phyloP scores from a whole-genome alignment of 2,113 vertebrate species.

The Heterotis niloticus region DNA sequence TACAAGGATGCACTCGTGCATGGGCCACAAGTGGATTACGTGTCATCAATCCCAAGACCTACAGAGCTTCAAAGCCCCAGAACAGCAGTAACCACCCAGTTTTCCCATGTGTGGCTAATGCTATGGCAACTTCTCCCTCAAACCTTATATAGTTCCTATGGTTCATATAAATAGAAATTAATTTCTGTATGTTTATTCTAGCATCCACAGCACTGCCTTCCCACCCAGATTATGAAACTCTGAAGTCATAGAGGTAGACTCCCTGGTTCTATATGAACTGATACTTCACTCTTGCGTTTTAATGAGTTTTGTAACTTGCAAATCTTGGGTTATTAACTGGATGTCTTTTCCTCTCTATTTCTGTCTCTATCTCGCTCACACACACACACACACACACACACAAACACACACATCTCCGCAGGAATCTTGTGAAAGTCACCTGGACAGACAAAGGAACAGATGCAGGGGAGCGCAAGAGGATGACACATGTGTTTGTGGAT shows the following conservation, averaged over 20 bases:
- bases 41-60: not conserved
- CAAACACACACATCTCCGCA: not conserved
- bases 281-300: constrained; percentile 45
- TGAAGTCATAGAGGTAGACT: constrained; percentile 62
- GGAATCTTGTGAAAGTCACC: not conserved
- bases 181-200: constrained; percentile 73
- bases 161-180: constrained; percentile 75
- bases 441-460: not conserved
- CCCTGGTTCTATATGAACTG: constrained; percentile 57
- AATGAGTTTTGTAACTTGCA: constrained; percentile 55
- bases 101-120: constrained; percentile 36
- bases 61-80: constrained; percentile 45
- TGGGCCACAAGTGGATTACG: not conserved
- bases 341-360: constrained; percentile 29
- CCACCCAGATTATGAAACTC: constrained; percentile 64
- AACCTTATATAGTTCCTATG: constrained; percentile 56
- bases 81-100: constrained; percentile 44
- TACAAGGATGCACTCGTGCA: no score
- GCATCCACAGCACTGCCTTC: constrained; percentile 63
- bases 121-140: constrained; percentile 56
- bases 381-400: not conserved
- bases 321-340: constrained; percentile 42
- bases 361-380: constrained; percentile 9
- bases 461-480: not conserved
- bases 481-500: not conserved